Base-by-base conservation (phyloP, 2,797 vertebrate species). In the Chaetodon trifasciatus region DNA sequence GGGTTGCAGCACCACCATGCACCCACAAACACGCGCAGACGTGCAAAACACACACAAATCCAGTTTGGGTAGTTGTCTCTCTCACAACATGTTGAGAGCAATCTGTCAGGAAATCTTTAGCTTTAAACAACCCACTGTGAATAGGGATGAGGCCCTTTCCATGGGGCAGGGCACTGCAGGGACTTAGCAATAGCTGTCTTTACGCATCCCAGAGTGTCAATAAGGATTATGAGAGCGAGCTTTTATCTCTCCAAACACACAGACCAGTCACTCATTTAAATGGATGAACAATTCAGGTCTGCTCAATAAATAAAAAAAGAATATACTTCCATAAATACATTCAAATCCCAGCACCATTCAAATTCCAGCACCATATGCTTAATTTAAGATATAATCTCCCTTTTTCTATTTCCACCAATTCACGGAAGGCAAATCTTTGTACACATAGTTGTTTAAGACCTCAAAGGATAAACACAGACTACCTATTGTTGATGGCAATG, bases 51-150 rank as follows among this genome's bases (percentile, higher is more conserved):
- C 53, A 82, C 79, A 84, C 74, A 82, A 78, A 81, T 72, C 86
- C 73, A 81, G 86, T 84, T 88, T 84, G 81, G 86, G 87, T 91
- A 92, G 88, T 94, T 93, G 82, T 61, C 71, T 91, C 81, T 90
- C 91, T 90, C 91, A 85, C 92, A 93, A 92, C 92, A 93, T 91
- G 92, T 76, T 88, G 95, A 95, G 94, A 95, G 93, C 95, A 94
- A 95, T 96, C 95, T 94, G 94, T 95, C 94, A 93, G 94, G 93
- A 95, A 95, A 96, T 96, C 96, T 96, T 94, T 95, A 94, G 94
- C 94, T 92, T 95, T 94, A 95, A 95, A 92, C 90, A 94, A 91
- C 78, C 81, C 83, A 76, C 86, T 84, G 90, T 89, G 92, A 95
- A 93, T 88, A 85, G 86, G 93, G 93, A 95, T 94, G 93, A 94